A percentile compares a stretch with the other conserved stretches of the same genome.
phyloP scores from a whole-genome alignment of 2,888 invertebrate genomes.

The Cybosia mesomella region DNA sequence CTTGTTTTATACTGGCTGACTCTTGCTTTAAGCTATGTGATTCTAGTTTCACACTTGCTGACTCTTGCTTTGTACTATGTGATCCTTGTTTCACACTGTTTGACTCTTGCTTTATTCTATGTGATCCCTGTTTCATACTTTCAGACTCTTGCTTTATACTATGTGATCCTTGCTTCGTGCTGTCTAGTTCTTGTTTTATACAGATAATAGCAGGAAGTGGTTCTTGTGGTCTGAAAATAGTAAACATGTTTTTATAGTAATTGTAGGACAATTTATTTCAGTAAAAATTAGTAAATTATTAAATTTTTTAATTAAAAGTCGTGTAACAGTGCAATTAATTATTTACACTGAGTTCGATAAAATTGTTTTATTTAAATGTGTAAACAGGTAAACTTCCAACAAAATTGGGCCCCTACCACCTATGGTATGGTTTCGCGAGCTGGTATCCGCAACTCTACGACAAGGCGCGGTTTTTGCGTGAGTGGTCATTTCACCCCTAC shows the following conservation, averaged over 20 bases:
- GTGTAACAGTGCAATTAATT: too few relatives aligned
- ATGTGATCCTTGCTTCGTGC: background rate
- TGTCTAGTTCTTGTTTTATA: slow-evolving; percentile 20
- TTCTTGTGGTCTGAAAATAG: slow-evolving; percentile 46
- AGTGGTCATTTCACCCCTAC: too few relatives aligned
- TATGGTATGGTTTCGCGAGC: too few relatives aligned
- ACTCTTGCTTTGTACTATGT: slow-evolving; percentile 22
- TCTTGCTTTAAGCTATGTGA: slow-evolving; percentile 3
- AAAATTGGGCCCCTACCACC: too few relatives aligned
- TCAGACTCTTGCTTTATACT: slow-evolving; percentile 1
- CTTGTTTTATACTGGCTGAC: background rate
- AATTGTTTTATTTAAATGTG: too few relatives aligned
- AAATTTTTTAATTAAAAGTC: too few relatives aligned
- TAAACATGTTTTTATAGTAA: background rate
- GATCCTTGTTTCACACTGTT: slow-evolving; percentile 40
- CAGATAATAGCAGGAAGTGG: background rate
- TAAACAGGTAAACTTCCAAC: too few relatives aligned
- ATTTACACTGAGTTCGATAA: too few relatives aligned
- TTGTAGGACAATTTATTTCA: background rate
- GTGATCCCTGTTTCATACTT: background rate
- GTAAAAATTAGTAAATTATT: too few relatives aligned
- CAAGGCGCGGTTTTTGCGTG: too few relatives aligned
- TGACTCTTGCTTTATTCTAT: slow-evolving; percentile 5
- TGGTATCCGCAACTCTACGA: too few relatives aligned
- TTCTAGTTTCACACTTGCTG: slow-evolving; percentile 40